A percentile compares a stretch with the other conserved stretches of the same genome.
phyloP scores from a whole-genome alignment of 2,113 vertebrate species.

The Vidua chalybeata region DNA sequence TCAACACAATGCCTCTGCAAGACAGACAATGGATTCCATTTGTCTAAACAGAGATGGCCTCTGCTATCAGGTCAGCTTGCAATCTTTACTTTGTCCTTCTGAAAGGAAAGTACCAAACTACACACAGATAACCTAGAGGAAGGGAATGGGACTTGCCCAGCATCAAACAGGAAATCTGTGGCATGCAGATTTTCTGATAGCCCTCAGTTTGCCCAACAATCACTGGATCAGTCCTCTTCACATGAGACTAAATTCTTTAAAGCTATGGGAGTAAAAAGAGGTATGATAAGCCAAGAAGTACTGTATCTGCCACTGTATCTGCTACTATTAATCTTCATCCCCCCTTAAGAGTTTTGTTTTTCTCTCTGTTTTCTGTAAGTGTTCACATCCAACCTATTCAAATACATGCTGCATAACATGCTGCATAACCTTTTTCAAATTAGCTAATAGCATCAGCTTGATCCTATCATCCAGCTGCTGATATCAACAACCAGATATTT shows the following conservation, averaged over 20 bases:
- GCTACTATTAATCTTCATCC: neutral
- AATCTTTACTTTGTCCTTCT: neutral
- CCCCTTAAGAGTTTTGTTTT: neutral
- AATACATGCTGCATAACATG: neutral
- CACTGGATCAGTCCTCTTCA: neutral
- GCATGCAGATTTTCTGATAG: neutral
- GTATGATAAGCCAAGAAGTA: neutral
- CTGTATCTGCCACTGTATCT: neutral
- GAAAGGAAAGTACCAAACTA: constrained; percentile 11
- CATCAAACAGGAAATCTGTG: neutral
- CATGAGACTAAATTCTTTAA: neutral
- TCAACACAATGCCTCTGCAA: constrained; percentile 45
- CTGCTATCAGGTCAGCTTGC: constrained; percentile 30
- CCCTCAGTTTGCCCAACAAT: neutral
- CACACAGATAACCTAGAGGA: neutral
- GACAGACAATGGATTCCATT: constrained; percentile 60
- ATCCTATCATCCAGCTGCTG: neutral
- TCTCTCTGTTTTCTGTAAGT: neutral
- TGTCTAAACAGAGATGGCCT: constrained; percentile 57
- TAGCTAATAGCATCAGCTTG: neutral
- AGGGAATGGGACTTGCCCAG: neutral
- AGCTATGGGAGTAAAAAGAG: neutral
- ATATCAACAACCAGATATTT: neutral
- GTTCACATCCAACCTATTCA: neutral
- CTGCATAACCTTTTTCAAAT: neutral